Evolutionary conservation across 2,797 vertebrate species (phyloP).

Genomic region (Sebastes trivittatus): DNA sequence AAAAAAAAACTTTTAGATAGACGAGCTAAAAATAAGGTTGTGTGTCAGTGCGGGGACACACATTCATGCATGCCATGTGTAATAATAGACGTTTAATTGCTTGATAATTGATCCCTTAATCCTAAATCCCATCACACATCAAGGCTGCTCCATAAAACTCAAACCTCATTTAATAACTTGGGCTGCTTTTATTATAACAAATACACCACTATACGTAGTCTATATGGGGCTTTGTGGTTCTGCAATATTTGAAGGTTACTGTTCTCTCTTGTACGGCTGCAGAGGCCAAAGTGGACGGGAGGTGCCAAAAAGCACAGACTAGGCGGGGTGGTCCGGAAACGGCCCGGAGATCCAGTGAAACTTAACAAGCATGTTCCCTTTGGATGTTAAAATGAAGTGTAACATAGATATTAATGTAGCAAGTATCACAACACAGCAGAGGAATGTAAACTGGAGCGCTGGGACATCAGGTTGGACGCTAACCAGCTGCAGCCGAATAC

Average conservation of each 20-base stretch:
- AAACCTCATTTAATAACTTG: conserved; percentile 31
- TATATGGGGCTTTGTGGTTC: conserved; percentile 52
- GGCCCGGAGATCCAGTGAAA: conserved; percentile 70
- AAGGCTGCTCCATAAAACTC: conserved; percentile 24
- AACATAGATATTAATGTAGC: conserved; percentile 79
- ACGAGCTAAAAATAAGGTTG: neutral
- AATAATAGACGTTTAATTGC: conserved; percentile 2
- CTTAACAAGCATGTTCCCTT: conserved; percentile 78
- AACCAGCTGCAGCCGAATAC: conserved; percentile 65
- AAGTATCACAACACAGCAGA: conserved; percentile 78
- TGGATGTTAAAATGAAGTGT: conserved; percentile 77
- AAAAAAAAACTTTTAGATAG: neutral
- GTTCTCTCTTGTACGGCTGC: conserved; percentile 50
- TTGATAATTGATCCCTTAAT: conserved; percentile 27
- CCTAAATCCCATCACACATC: conserved; percentile 20
- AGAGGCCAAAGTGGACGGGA: conserved; percentile 42
- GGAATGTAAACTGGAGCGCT: conserved; percentile 76
- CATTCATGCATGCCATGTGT: neutral
- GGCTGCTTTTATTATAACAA: conserved; percentile 29
- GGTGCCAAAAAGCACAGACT: conserved; percentile 70
- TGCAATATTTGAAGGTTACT: conserved; percentile 53
- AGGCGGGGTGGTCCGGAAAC: conserved; percentile 78
- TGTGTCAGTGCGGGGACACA: neutral
- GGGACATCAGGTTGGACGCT: conserved; percentile 64
- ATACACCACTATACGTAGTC: conserved; percentile 27